Evolutionary conservation across 53 echinoderm and acorn worm genomes (phyloP), one percentile per base, ranked within the genome.

Genomic region (Paracentrotus lividus): DNA sequence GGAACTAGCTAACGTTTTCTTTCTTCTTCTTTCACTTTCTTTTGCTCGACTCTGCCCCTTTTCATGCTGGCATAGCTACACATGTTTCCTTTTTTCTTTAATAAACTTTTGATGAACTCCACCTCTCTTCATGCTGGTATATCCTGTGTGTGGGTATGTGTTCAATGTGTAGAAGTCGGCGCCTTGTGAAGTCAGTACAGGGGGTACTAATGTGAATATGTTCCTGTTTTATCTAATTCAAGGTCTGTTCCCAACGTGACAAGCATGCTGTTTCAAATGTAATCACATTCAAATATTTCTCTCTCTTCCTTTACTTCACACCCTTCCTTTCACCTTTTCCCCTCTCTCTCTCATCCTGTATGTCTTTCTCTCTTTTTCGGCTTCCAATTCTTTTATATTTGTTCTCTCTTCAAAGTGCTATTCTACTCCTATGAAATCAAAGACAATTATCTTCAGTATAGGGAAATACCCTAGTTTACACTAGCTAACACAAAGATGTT

Each of bases 321-420:
- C 24, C 47, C 32, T 1, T 88, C 88, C 14, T 57, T 31, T 72
- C 43, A 40, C 88, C 40, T 23, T 88, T 38, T 38, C 38, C 42
- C 72, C 88, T 94, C 57, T 68, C 75, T 69, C 53, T 72, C 75
- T 88, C 68, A 2, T 53, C 53, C 51, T 68, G 86, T 88, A 40
- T 45, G 55, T 44, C 61, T 31, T 66, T 64, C 66, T 55, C 66
- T 57, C 56, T 57, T 27, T 44, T 77, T 42, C 72, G 18, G 52
- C 27, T 16, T 12, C 75, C n/a, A 42, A 18, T 12, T 66, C 38
- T 90, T 44, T 64, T 66, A 20, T 45, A 18, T 76, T 38, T 85
- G 42, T 77, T 34, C 5, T 21, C 23, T 59, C 59, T 59, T 24
- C n/a, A 21, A 59, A 24, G 9, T 52, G 52, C 15, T 52, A 52